phyloP scores from a whole-genome alignment of 2,113 vertebrate species.

The Odontophorus gujanensis region DNA sequence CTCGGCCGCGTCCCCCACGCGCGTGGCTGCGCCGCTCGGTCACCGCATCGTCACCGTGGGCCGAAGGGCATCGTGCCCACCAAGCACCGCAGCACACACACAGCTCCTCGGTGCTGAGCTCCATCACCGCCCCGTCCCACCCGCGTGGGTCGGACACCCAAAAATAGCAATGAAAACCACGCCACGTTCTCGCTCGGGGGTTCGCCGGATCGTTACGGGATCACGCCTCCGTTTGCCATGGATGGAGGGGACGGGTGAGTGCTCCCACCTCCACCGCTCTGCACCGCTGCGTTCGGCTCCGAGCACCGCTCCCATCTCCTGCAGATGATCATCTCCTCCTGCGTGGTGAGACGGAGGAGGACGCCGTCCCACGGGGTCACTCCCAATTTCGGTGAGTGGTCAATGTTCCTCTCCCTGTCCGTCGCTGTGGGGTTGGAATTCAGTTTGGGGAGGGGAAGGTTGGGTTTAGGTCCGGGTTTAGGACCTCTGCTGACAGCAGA shows the following conservation, averaged over 20 bases:
- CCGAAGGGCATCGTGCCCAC: too few species aligned
- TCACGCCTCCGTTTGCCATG: too few species aligned
- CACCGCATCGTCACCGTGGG: neutral
- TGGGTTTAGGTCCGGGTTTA: too few species aligned
- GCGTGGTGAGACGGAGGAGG: too few species aligned
- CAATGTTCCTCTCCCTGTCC: neutral
- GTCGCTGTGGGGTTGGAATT: neutral
- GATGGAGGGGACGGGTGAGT: neutral
- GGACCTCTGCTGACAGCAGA: accelerated
- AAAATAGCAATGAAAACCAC: too few species aligned
- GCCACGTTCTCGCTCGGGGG: too few species aligned
- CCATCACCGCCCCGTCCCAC: too few species aligned
- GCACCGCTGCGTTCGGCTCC: accelerated
- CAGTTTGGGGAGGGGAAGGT: accelerated
- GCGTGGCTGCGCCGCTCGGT: neutral
- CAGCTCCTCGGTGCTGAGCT: neutral
- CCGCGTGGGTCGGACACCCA: too few species aligned
- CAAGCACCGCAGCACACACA: too few species aligned
- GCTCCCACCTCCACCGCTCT: accelerated
- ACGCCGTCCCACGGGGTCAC: accelerated
- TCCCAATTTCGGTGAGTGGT: neutral
- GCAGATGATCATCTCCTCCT: neutral
- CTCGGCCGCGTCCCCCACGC: neutral
- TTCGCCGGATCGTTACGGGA: too few species aligned
- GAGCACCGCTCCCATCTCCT: neutral